Base-by-base conservation (phyloP, 1,140 invertebrate genomes). In the Drosophila nebulosa region DNA sequence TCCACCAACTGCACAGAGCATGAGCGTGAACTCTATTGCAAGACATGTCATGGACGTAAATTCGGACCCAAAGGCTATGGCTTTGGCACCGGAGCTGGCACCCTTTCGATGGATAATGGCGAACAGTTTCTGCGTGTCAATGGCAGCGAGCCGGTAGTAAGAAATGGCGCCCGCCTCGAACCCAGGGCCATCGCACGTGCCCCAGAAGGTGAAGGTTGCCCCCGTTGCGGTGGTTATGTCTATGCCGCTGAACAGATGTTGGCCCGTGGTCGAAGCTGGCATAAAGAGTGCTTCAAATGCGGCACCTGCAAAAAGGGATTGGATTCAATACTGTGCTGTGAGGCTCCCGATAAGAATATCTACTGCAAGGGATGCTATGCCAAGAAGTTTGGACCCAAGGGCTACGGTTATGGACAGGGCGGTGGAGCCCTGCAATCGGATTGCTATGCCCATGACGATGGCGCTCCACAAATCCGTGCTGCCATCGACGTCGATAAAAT, bases 351-450 rank as follows among this genome's bases (percentile, higher is more conserved):
- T 91, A 97, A 97, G 72, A 96, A 99, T 92, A 97, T 99, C 93
- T 99, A 98, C 93, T 99, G 99, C 94, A 98, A 97, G 97, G 96
- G 97, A 86, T 98, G 97, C 94, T 98, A 98, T 93, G 97, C 94
- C 89, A 98, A 97, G 94, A 96, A 95, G 93, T 98, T 97, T 93
- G 97, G 97, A 79, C 97, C 97, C 67, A 97, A 97, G 93, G 97
- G 97, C 92, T 98, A 98, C 92, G 97, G 97, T 78, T 98, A 97
- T 92, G 97, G 97, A 77, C 96, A 97, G 93, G 97, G 97, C 90
- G 97, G 96, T 90, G 97, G 97, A 90, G 96, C 96, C 77, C 93
- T 97, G 79, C 96, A 97, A 93, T 96, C 95, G 92, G 96, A 97
- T 60, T 90, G 85, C 59, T 85, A 85, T 78, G 76, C 81, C 27